Conservation (phyloP, 1,140 invertebrate species). For the Scaptomyza hsui region DNA sequence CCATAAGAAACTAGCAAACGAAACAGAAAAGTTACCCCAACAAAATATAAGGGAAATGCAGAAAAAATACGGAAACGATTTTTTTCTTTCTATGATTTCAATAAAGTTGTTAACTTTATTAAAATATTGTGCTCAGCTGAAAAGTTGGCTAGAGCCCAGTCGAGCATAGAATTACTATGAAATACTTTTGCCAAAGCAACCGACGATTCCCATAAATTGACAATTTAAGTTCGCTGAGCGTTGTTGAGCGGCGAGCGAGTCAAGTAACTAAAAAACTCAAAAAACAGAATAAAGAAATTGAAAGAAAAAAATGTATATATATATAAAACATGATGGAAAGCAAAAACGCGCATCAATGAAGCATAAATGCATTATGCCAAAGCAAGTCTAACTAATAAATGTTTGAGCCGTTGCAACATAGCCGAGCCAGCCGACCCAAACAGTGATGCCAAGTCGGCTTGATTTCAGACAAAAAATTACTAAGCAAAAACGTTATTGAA, state of each 20-base stretch:
- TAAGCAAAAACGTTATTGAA: too few species aligned
- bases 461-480: too few species aligned
- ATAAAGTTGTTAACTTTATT: conserved; percentile 82
- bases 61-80: conserved; percentile 5
- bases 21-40: conserved; percentile 60
- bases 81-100: conserved; percentile 78
- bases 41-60: conserved; percentile 5
- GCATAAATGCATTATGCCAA: conserved; percentile 73
- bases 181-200: conserved; percentile 74
- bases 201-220: conserved; percentile 73
- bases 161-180: conserved; percentile 80
- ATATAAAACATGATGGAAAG: conserved; percentile 31
- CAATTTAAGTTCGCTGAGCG: conserved; percentile 72
- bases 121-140: conserved; percentile 74
- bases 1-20: conserved; percentile 31
- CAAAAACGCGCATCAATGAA: conserved; percentile 72
- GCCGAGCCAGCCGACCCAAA: conserved; percentile 5
- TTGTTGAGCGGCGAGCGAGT: conserved; percentile 47
- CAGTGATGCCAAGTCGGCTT: background rate
- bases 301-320: conserved; percentile 1
- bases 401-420: conserved; percentile 60
- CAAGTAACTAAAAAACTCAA: conserved; percentile 36
- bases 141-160: conserved; percentile 76
- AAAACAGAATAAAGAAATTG: conserved; percentile 1
- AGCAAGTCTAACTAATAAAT: conserved; percentile 77